phyloP scores from a whole-genome alignment of 2,888 invertebrate species.

The Volucella inflata region DNA sequence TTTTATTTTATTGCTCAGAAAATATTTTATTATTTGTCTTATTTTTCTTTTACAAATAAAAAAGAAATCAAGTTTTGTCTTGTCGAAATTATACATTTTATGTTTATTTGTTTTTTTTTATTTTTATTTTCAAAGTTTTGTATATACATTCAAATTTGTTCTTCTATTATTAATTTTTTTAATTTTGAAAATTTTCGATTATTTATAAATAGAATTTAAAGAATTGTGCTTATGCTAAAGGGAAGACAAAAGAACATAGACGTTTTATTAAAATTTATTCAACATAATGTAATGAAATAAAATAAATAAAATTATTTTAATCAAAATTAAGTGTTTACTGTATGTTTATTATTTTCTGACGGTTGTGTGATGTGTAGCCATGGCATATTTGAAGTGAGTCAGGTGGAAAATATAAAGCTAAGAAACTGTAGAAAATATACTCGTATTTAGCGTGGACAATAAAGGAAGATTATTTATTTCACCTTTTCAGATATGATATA shows the following conservation, averaged over 20 bases:
- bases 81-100: constrained; percentile 48
- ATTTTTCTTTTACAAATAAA: constrained; percentile 37
- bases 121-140: constrained; percentile 39
- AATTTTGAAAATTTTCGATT: constrained; percentile 51
- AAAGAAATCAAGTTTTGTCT: constrained; percentile 55
- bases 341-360: neutral
- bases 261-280: constrained; percentile 59
- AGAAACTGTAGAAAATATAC: too few relatives aligned
- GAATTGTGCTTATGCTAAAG: constrained; percentile 47
- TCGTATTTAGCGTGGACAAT: too few relatives aligned
- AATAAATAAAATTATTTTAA: constrained; percentile 66
- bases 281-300: constrained; percentile 48
- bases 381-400: too few relatives aligned
- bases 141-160: constrained; percentile 65
- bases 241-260: constrained; percentile 15
- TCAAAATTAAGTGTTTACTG: constrained; percentile 22
- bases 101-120: constrained; percentile 22
- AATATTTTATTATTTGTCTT: constrained; percentile 12
- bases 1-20: constrained; percentile 68
- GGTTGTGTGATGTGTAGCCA: neutral
- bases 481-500: too few relatives aligned
- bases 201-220: constrained; percentile 63
- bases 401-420: too few relatives aligned
- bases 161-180: constrained; percentile 41
- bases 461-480: too few relatives aligned